Evolutionary conservation across 2,888 invertebrate species (phyloP), one percentile per base, ranked within the genome.

Genomic region (Mesorhabditis belari): DNA sequence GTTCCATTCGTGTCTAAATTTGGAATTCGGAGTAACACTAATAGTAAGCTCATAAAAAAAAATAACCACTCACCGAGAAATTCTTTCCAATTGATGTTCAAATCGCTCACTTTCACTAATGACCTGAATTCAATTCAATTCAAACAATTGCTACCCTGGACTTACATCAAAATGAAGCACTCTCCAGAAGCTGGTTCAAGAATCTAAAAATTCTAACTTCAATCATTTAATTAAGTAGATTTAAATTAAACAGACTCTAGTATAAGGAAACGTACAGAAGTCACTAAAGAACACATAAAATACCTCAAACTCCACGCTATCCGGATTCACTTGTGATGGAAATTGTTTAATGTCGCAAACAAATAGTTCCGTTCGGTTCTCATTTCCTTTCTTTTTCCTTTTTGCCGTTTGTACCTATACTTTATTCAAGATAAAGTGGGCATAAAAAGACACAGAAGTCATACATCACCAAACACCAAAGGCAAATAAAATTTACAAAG

Each of bases 41-140:
- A 88, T 87, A 76, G 88, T 87, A 75, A 88, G 87, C 35, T 87
- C 81, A 54, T 88, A 81, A n/a, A 87, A 87, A n/a, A 81, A 87
- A 87, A 12, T 69, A 78, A 60, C 80, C 71, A 3, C 66, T 62
- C 23, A 71, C 67, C 67, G 51, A 77, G 69, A 58, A 74, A 79
- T 50, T 79, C 78, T 58, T 79, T 79, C 79, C 79, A 79, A 60
- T 76, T 80, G 19, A 71, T 70, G 28, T 67, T 66, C 25, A 77
- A 57, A 57, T 77, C 77, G 60, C 76, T 79, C 25, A 69, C 53
- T 55, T 79, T 79, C 55, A 79, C 74, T n/a, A 74, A 64, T 6
- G 76, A 72, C n/a, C n/a, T n/a, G n/a, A n/a, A n/a, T n/a, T n/a
- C n/a, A n/a, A n/a, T n/a, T n/a, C n/a, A n/a, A n/a, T n/a, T n/a